Evolutionary conservation across 1,140 invertebrate species (phyloP), one percentile per base, ranked within the genome.

Genomic region (Pogonomyrmex barbatus): DNA sequence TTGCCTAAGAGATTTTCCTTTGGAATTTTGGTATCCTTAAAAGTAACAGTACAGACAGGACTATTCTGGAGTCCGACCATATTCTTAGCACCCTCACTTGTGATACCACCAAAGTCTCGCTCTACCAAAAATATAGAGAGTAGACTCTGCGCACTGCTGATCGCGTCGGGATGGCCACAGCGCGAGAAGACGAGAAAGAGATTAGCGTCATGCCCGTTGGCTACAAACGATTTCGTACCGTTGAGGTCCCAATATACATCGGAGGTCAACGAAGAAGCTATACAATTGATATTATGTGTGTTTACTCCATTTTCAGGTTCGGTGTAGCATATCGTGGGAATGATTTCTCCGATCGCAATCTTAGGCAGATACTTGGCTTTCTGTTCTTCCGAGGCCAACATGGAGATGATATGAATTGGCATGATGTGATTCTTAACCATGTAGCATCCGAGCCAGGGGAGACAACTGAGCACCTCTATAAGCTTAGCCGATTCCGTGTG

Each of bases 121-220:
- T 98, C 98, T 1, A 99, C 97, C 76, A 98, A 95, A 90, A 99
- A 98, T 4, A 97, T 96, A 0, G 97, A 96, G 0, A 97, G 93
- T 88, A 94, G 86, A 0, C 94, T 91, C 83, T 79, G 87, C 89
- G 86, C 0, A 8, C 0, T 8, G 54, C 1, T 52, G 42, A n/a
- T 76, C 45, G 0, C 4, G 88, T 84, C 5, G 10, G 30, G 9
- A 60, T 50, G 17, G 6, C 90, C 62, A 0, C 90, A 93, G 68
- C 93, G 85, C 0, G 95, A 95, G 62, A 96, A 92, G 0, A 96
- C 95, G 3, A 97, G 67, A 73, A 96, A 96, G 0, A 96, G 78
- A 91, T 96, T 93, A 2, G 96, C 94, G 4, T 91, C 88, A 0
- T 93, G 87, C 0, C 94, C 95, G 89, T 95, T 95, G 0, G 95